Base-by-base conservation (phyloP, 1,140 invertebrate genomes). In the Potamilus streckersoni region DNA sequence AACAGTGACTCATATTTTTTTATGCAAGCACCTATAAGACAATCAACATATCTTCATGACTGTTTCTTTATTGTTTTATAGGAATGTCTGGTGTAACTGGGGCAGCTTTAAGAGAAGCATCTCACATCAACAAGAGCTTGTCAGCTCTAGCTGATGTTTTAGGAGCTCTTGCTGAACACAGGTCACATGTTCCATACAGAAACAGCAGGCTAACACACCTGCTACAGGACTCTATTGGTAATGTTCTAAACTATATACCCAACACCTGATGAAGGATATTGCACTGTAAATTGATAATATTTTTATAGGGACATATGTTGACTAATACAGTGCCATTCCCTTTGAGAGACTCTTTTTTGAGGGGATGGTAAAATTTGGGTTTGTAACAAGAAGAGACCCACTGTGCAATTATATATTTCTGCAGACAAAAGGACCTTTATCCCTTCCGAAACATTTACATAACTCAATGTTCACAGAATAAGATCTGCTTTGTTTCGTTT, bases 181-280 rank as follows among this genome's bases (percentile, higher is more conserved):
- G 86, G 69, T 73, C 94, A 68, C 95, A 97, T 88, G 93, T 98
- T 62, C 96, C 96, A 0, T 98, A 97, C 87, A 92, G 96, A 80
- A 96, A 98, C 90, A 97, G 95, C 11, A 96, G 97, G 85, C 90
- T 98, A 0, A 98, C 96, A 0, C 95, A 96, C 88, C 90, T 98
- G 12, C 89, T 98, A 19, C 95, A 96, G 92, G 95, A 96, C 55
- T 95, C 94, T 74, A 92, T 98, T n/a, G 96, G 96, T 87, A 76
- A 70, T 79, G 27, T 49, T 49, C 38, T 49, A 49, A 49, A 49
- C 38, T 49, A 49, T 49, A 4, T 49, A 49, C 5, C 38, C 38
- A 49, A 49, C 38, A 49, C 38, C 38, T 49, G 6, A 6, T 49
- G 38, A 49, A 49, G 38, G 38, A 49, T 49, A 49, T 49, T 49